These are phyloP conservation scores for Scomberomorus guttatus DNA, from an alignment of 2,797 vertebrate species.

Conservation along the genomic window DNA sequence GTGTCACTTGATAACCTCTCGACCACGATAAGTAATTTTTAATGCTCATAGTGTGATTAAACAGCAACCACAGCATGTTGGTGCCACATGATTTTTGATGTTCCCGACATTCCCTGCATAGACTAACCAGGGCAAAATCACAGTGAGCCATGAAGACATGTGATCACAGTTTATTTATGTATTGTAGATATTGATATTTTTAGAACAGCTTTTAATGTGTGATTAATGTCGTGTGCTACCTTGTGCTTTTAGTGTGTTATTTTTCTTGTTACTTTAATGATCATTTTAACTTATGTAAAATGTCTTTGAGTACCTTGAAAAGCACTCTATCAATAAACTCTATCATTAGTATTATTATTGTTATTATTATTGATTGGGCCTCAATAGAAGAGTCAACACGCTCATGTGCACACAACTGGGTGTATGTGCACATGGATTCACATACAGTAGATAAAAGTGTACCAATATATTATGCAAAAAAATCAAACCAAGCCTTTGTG, in stretches of 20 bases:
- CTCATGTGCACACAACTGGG: not conserved
- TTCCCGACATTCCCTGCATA: not conserved
- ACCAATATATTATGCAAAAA: not conserved
- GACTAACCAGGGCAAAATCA: constrained; percentile 9
- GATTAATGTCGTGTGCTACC: no score
- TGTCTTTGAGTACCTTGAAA: no score
- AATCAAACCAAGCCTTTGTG: constrained; percentile 2
- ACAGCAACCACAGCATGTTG: not conserved
- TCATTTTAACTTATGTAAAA: no score
- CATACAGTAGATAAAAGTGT: not conserved
- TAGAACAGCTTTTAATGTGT: no score
- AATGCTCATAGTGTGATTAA: not conserved
- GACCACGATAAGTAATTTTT: not conserved
- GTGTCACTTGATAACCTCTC: not conserved
- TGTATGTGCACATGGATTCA: not conserved
- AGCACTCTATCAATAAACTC: no score
- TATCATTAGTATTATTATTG: no score
- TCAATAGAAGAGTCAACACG: constrained; percentile 11
- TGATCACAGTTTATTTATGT: constrained; percentile 3
- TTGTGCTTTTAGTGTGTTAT: no score
- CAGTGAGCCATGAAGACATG: constrained; percentile 13
- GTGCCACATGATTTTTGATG: not conserved
- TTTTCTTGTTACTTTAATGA: no score
- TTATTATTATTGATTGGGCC: not conserved
- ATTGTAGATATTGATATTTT: not conserved